Evolutionary conservation across 2,888 invertebrate species (phyloP).

Genomic region (Ametastegia equiseti): DNA sequence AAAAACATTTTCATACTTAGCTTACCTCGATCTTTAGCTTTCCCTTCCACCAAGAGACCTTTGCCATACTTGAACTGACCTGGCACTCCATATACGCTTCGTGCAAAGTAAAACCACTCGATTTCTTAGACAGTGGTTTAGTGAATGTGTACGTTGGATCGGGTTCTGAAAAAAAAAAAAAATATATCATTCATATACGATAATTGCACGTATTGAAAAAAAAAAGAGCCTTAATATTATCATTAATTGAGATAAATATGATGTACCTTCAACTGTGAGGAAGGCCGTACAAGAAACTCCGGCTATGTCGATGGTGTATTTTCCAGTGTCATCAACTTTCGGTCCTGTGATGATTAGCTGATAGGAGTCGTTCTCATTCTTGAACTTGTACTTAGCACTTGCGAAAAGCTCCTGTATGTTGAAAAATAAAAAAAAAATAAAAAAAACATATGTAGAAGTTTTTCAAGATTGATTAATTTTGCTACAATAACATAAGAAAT

Average conservation of each 20-base stretch:
- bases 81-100: constrained; percentile 95
- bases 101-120: constrained; percentile 93
- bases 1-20: not conserved
- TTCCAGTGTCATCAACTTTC: constrained; percentile 97
- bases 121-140: constrained; percentile 92
- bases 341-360: constrained; percentile 93
- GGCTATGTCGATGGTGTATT: constrained; percentile 96
- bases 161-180: constrained; percentile 90
- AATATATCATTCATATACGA: not conserved
- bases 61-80: constrained; percentile 95
- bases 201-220: not conserved
- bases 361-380: constrained; percentile 94
- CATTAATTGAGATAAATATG: not conserved
- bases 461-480: too few relatives aligned
- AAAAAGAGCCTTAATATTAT: not conserved
- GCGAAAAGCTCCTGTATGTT: constrained; percentile 91
- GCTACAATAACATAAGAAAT: too few relatives aligned
- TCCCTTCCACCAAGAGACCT: constrained; percentile 95
- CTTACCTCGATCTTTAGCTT: constrained; percentile 83
- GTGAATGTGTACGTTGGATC: constrained; percentile 96
- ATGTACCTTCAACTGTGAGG: constrained; percentile 95
- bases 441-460: too few relatives aligned
- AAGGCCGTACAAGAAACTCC: constrained; percentile 93
- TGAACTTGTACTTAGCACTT: constrained; percentile 97
- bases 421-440: constrained; percentile 21